These are phyloP conservation scores for Balaeniceps rex DNA, from an alignment of 2,113 vertebrate genomes.

Conservation along the genomic window DNA sequence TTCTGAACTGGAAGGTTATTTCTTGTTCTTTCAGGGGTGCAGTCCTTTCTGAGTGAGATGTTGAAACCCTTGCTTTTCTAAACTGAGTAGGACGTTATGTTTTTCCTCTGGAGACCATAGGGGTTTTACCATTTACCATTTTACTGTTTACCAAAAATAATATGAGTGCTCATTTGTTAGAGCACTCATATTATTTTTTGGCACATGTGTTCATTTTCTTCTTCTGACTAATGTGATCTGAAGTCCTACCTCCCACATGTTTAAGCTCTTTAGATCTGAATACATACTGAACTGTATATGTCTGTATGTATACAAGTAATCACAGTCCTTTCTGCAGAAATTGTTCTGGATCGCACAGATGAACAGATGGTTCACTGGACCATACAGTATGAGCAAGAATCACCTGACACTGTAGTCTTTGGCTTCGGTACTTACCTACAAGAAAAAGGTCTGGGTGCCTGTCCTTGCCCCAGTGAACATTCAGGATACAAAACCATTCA, in stretches of 20 bases:
- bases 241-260: background rate
- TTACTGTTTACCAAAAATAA: background rate
- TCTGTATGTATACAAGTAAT: background rate
- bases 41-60: background rate
- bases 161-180: background rate
- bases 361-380: background rate
- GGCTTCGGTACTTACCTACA: background rate
- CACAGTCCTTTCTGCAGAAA: background rate
- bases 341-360: background rate
- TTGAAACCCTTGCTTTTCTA: background rate
- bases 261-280: background rate
- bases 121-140: background rate
- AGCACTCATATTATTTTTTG: background rate
- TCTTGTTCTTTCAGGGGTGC: background rate
- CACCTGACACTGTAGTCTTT: background rate
- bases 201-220: background rate
- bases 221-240: background rate
- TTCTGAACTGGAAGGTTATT: background rate
- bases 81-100: background rate
- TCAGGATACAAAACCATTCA: background rate
- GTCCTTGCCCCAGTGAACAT: background rate
- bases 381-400: background rate
- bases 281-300: background rate
- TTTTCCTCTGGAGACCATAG: background rate
- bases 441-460: background rate